These are phyloP conservation scores for Callopanchax toddi DNA, from an alignment of 2,113 vertebrate species.

Conservation along the genomic window DNA sequence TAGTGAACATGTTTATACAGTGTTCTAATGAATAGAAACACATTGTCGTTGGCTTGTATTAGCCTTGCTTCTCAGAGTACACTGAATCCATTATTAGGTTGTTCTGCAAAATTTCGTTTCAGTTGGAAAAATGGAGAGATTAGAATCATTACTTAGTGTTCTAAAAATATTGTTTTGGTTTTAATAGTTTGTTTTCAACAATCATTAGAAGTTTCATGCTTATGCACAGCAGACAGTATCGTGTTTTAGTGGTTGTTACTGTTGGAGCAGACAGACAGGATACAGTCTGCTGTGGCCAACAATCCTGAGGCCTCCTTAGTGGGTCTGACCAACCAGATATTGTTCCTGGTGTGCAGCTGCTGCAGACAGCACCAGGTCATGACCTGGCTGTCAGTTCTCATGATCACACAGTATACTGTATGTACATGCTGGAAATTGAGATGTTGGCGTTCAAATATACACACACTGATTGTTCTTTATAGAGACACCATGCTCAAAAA, in stretches of 20 bases:
- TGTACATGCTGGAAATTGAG: too few species aligned
- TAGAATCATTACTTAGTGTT: conserved; percentile 17
- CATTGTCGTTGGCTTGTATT: too few species aligned
- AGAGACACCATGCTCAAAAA: conserved; percentile 8
- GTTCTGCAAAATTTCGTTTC: not conserved
- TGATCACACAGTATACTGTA: conserved; percentile 20
- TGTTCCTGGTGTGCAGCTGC: conserved; percentile 37
- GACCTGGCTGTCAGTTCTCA: conserved; percentile 62
- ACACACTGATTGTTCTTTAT: conserved; percentile 29
- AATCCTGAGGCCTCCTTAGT: conserved; percentile 73
- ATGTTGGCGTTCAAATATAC: conserved; percentile 4
- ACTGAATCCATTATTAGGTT: not conserved
- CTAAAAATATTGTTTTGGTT: conserved; percentile 3
- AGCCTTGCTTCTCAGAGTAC: too few species aligned
- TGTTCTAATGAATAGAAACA: too few species aligned
- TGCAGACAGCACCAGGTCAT: conserved; percentile 29
- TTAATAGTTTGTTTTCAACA: conserved; percentile 27
- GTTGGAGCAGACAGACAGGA: conserved; percentile 65
- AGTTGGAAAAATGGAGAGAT: not conserved
- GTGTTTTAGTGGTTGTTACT: conserved; percentile 64
- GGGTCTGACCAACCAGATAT: conserved; percentile 53
- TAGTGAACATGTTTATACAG: too few species aligned
- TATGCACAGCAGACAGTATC: conserved; percentile 33
- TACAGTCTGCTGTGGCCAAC: conserved; percentile 53
- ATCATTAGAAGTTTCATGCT: conserved; percentile 26